A percentile compares a stretch with the other conserved stretches of the same genome.
Evolutionary conservation across 2,888 invertebrate genomes (phyloP).

Genomic region (Blastobasis lacticolella): DNA sequence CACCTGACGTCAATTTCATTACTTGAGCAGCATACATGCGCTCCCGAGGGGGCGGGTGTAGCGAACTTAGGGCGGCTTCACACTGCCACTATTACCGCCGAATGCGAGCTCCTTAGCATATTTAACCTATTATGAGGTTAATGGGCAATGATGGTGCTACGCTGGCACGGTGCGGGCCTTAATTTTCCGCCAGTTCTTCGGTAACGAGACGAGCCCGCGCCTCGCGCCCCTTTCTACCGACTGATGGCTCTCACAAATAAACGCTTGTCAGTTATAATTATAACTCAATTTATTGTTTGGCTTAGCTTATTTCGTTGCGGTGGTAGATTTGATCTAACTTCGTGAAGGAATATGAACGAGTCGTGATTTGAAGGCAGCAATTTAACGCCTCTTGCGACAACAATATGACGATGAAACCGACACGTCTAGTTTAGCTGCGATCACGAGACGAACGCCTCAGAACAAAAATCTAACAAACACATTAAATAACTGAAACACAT

Average conservation of each 20-base stretch:
- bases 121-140: constrained; percentile 64
- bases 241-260: constrained; percentile 21
- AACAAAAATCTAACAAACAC: no score
- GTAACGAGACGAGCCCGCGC: constrained; percentile 32
- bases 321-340: neutral
- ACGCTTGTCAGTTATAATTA: constrained; percentile 13
- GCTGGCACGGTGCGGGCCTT: constrained; percentile 32
- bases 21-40: constrained; percentile 6
- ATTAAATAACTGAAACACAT: no score
- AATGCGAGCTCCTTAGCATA: constrained; percentile 56
- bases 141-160: constrained; percentile 51
- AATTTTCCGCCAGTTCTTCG: constrained; percentile 49
- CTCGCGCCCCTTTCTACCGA: constrained; percentile 18
- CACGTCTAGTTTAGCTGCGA: no score
- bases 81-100: constrained; percentile 37
- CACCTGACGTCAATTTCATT: constrained; percentile 11
- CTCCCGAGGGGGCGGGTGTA: constrained; percentile 3
- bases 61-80: constrained; percentile 28
- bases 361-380: no score
- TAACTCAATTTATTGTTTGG: neutral
- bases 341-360: no score
- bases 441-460: no score
- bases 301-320: neutral
- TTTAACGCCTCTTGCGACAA: no score
- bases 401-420: no score